These are phyloP conservation scores for Phaonia tiefii DNA, from an alignment of 2,888 invertebrate species.

Conservation along the genomic window DNA sequence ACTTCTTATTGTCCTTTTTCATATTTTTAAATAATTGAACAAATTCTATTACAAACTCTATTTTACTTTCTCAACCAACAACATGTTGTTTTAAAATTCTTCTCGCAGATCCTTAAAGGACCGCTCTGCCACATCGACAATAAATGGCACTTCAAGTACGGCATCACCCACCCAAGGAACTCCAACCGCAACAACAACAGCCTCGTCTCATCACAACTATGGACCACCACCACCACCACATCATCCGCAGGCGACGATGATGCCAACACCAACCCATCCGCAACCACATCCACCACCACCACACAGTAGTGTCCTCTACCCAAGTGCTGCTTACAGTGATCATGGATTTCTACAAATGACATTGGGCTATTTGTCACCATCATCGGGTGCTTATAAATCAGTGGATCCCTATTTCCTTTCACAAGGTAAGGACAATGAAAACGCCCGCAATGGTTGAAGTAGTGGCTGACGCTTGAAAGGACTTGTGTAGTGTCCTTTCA, in stretches of 20 bases:
- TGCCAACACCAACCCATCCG: conserved; percentile 62
- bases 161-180: conserved; percentile 29
- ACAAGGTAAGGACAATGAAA: conserved; percentile 82
- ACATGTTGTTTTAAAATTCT: no score
- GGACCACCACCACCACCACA: conserved; percentile 57
- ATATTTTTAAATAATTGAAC: no score
- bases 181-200: conserved; percentile 42
- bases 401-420: conserved; percentile 88
- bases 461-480: not conserved
- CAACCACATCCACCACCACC: conserved; percentile 69
- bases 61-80: no score
- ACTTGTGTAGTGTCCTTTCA: not conserved
- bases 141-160: conserved; percentile 26
- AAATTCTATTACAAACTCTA: no score
- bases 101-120: conserved; percentile 56
- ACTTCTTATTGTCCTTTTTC: no score
- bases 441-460: not conserved
- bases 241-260: conserved; percentile 45
- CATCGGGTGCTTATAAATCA: conserved; percentile 85
- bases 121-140: conserved; percentile 35
- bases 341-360: conserved; percentile 86
- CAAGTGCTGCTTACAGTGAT: conserved; percentile 79
- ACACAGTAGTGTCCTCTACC: conserved; percentile 77
- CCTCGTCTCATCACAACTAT: conserved; percentile 68
- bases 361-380: conserved; percentile 85